phyloP scores from a whole-genome alignment of 2,888 invertebrate genomes.

The Pachymerium ferrugineum region DNA sequence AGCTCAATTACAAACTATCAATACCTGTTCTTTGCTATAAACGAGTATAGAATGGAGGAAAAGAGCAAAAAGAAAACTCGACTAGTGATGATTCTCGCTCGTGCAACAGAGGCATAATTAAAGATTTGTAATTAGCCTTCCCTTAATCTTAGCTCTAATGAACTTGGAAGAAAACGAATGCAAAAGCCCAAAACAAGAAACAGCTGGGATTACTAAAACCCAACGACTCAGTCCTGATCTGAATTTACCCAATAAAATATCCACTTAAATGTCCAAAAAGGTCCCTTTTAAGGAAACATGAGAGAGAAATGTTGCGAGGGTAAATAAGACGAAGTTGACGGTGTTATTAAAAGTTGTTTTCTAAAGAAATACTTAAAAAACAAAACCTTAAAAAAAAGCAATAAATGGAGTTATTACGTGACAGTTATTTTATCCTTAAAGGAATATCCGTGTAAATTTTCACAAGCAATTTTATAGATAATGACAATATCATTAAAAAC shows the following conservation, averaged over 20 bases:
- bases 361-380: background rate
- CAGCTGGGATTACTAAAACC: slow-evolving; percentile 21
- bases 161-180: slow-evolving; percentile 16
- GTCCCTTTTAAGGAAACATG: too few species aligned
- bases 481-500: slow-evolving; percentile 5
- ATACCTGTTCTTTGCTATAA: background rate
- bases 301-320: background rate
- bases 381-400: background rate
- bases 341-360: background rate
- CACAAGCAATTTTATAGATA: slow-evolving; percentile 2
- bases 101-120: slow-evolving; percentile 10
- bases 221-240: slow-evolving; percentile 18
- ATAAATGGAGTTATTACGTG: background rate
- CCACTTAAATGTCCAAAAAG: background rate
- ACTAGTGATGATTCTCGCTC: slow-evolving; percentile 15
- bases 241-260: slow-evolving; percentile 9
- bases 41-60: background rate
- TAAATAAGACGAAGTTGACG: background rate
- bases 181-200: slow-evolving; percentile 18
- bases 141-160: slow-evolving; percentile 14
- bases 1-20: slow-evolving; percentile 14
- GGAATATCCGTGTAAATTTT: slow-evolving; percentile 1
- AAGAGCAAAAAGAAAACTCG: background rate
- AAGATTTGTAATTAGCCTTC: slow-evolving; percentile 21
- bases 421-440: background rate